These are phyloP conservation scores for Myrmecophaga tridactyla DNA, from an alignment of 2,113 vertebrate genomes.

Conservation along the genomic window DNA sequence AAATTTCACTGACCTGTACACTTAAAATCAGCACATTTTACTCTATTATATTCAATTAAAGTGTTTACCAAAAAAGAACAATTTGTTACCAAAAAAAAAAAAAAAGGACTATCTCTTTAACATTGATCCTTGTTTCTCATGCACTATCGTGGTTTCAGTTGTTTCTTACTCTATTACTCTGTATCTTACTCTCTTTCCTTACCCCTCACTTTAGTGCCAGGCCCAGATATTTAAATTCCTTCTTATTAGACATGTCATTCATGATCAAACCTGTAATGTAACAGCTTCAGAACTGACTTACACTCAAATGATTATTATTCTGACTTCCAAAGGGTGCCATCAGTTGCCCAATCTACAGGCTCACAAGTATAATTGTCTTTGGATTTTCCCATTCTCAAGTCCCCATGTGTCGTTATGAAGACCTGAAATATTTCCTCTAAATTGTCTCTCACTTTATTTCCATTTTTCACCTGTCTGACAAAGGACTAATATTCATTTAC, in stretches of 20 bases:
- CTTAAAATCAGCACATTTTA: background rate
- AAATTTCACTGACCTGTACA: background rate
- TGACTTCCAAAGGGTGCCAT: background rate
- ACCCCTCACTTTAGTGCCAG: background rate
- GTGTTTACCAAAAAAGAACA: background rate
- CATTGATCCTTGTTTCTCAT: background rate
- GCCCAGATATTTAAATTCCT: background rate
- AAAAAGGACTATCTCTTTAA: background rate
- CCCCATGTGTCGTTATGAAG: background rate
- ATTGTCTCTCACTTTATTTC: background rate
- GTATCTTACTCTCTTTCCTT: background rate
- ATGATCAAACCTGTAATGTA: background rate
- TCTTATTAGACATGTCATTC: background rate
- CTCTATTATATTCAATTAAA: background rate
- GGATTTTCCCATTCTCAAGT: background rate
- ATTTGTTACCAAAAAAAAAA: background rate
- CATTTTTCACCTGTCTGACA: background rate
- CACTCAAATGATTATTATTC: background rate
- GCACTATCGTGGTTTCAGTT: background rate
- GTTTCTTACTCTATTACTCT: background rate
- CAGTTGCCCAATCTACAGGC: background rate
- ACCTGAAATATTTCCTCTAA: background rate
- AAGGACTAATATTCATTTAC: background rate
- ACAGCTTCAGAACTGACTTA: background rate
- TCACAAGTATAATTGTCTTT: background rate